These are phyloP conservation scores for Sparus aurata DNA, from an alignment of 2,797 vertebrate species.

Conservation along the genomic window DNA sequence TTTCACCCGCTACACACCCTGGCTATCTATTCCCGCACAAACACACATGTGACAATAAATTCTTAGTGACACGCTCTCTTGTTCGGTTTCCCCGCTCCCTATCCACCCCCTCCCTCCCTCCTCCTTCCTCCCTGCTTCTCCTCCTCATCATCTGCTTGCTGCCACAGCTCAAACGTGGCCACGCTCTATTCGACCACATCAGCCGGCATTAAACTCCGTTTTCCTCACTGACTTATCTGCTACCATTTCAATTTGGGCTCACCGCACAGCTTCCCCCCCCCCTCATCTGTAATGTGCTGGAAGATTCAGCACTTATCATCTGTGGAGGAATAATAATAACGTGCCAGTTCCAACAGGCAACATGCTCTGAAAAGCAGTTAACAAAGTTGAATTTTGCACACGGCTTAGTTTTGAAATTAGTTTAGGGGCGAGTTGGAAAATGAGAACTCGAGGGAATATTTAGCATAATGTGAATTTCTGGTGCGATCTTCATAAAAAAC, in stretches of 20 bases:
- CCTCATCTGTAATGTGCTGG: slow-evolving; percentile 67
- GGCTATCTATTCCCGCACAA: slow-evolving; percentile 17
- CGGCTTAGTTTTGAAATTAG: slow-evolving; percentile 16
- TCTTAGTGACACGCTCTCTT: slow-evolving; percentile 31
- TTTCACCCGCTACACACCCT: slow-evolving; percentile 40
- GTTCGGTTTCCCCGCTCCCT: slow-evolving; percentile 16
- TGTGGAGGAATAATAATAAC: slow-evolving; percentile 62
- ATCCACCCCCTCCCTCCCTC: slow-evolving; percentile 3
- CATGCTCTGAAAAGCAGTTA: slow-evolving; percentile 38
- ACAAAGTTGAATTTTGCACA: slow-evolving; percentile 42
- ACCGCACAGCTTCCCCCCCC: slow-evolving; percentile 53
- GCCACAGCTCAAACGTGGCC: slow-evolving; percentile 47
- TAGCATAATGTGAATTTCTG: slow-evolving; percentile 24
- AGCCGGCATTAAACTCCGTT: slow-evolving; percentile 79
- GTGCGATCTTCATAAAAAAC: slow-evolving; percentile 13
- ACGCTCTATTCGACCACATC: slow-evolving; percentile 68
- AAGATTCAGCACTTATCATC: slow-evolving; percentile 66
- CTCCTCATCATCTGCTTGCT: slow-evolving; percentile 44
- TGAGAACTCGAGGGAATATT: slow-evolving; percentile 12
- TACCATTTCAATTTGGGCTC: slow-evolving; percentile 81
- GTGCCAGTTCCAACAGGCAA: slow-evolving; percentile 48
- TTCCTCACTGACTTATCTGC: slow-evolving; percentile 78
- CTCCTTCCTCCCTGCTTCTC: slow-evolving; percentile 8
- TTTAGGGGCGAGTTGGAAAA: slow-evolving; percentile 25
- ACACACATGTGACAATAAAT: slow-evolving; percentile 43